A percentile compares a stretch with the other conserved stretches of the same genome.
These are phyloP conservation scores for Exaiptasia diaphana DNA, from an alignment of 64 coral and sea anemone species.

Conservation along the genomic window DNA sequence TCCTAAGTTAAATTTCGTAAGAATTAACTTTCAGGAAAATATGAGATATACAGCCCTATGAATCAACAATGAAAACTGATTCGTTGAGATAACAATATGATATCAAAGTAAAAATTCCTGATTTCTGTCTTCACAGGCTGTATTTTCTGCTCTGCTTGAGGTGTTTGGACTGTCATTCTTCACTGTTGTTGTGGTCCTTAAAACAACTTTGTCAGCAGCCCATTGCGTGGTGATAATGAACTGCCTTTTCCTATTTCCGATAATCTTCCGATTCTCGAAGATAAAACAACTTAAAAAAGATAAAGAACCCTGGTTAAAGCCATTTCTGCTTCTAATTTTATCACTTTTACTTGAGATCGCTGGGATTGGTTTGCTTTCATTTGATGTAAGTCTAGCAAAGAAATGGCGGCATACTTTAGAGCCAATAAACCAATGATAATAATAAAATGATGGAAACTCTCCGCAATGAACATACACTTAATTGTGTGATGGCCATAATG, in stretches of 20 bases:
- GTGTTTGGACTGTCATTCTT: conserved; percentile 61
- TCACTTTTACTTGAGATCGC: conserved; percentile 10
- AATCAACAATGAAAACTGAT: too few species aligned
- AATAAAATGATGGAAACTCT: too few species aligned
- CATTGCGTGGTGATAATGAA: conserved; percentile 37
- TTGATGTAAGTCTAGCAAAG: neutral
- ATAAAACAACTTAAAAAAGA: neutral
- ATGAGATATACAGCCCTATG: neutral
- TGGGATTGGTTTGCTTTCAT: conserved; percentile 4
- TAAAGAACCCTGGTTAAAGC: too few species aligned
- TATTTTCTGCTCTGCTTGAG: conserved; percentile 27
- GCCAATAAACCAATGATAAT: too few species aligned
- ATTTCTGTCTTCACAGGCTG: neutral
- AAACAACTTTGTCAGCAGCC: neutral
- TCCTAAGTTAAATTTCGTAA: neutral
- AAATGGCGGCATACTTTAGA: too few species aligned
- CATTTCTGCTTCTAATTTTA: neutral
- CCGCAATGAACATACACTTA: too few species aligned
- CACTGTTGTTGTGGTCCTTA: conserved; percentile 10
- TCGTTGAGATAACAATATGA: too few species aligned
- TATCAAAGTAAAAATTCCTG: too few species aligned
- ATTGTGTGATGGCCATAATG: too few species aligned
- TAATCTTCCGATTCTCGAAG: conserved; percentile 19
- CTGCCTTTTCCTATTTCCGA: conserved; percentile 26
- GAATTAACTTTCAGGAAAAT: neutral